These are phyloP conservation scores for Montipora cactus DNA, from an alignment of 64 coral and sea anemone genomes.

Conservation along the genomic window DNA sequence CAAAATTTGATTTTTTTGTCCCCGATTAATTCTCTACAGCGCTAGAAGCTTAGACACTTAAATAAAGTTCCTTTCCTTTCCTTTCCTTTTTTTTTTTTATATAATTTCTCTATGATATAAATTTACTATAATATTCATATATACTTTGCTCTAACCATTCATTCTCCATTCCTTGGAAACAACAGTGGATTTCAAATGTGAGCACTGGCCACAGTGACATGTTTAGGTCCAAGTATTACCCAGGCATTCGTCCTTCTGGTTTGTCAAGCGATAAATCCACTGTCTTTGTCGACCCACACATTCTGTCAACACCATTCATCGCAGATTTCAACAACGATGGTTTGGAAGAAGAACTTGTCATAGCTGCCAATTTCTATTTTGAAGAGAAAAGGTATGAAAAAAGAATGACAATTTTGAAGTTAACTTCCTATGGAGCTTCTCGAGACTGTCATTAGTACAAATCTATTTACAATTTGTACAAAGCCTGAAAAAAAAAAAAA, in stretches of 20 bases:
- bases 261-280: slow-evolving; percentile 58
- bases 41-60: too few species aligned
- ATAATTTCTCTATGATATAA: too few species aligned
- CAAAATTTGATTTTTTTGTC: too few species aligned
- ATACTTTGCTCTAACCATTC: not conserved
- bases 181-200: not conserved
- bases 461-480: too few species aligned
- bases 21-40: too few species aligned
- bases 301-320: slow-evolving; percentile 94
- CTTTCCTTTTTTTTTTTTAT: too few species aligned
- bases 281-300: slow-evolving; percentile 89
- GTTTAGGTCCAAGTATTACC: slow-evolving; percentile 71
- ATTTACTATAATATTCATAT: too few species aligned
- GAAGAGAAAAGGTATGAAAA: slow-evolving; percentile 75
- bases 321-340: slow-evolving; percentile 88
- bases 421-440: too few species aligned
- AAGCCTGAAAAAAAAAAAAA: too few species aligned
- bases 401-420: not conserved
- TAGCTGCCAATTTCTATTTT: slow-evolving; percentile 97
- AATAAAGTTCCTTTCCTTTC: too few species aligned
- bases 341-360: slow-evolving; percentile 79
- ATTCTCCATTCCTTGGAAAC: slow-evolving; percentile 9
- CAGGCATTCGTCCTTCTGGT: slow-evolving; percentile 71
- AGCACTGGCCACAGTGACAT: slow-evolving; percentile 8
- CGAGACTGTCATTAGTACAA: too few species aligned